Base-by-base conservation (phyloP, 2,113 vertebrate species). In the Peromyscus maniculatus region DNA sequence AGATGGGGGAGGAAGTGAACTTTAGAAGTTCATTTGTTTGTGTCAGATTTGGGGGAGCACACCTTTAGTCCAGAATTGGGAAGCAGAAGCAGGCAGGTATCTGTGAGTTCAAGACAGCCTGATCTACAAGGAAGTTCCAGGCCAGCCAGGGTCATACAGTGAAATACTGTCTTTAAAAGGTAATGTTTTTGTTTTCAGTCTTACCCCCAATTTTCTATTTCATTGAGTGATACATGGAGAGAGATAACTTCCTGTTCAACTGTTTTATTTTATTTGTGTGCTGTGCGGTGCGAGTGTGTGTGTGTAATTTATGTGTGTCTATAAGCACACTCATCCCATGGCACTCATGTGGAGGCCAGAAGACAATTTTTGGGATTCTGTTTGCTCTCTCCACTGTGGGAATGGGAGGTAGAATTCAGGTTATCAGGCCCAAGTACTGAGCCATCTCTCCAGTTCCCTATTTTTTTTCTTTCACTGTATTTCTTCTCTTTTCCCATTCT, bases 121-220 rank as follows among this genome's bases (percentile, higher is more conserved):
- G 2, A 4, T 22, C 33, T 59, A 82, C 19, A 59, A 5, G n/a
- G 79, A 10, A n/a, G 52, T 82, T 57, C 33, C 5, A 15, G 79
- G 55, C 5, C 22, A n/a, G 33, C 19, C 79, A 82, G 55, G 36
- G 12, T 59, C 2, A 13, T 3, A 59, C 11, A n/a, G 55, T 59
- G 21, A 24, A 33, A 82, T 82, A 11, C 21, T 82, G 52, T 75
- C 43, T 13, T 77, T 13, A 15, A 46, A 39, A 13, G 24, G 13
- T 71, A 64, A 64, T 24, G 66, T 72, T 75, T 75, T 39, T 39
- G 36, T 39, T 39, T 74, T 31, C 55, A 8, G 79, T 87, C 52
- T 91, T 67, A 79, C 24, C 22, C 39, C 39, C 66, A 36, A 46
- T 80, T 79, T 77, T 79, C 49, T 43, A 55, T 95, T 95, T 91